A percentile compares a stretch with the other conserved stretches of the same genome.
These are phyloP conservation scores for Lepidurus packardi DNA, from an alignment of 1,140 invertebrate species.

Conservation along the genomic window DNA sequence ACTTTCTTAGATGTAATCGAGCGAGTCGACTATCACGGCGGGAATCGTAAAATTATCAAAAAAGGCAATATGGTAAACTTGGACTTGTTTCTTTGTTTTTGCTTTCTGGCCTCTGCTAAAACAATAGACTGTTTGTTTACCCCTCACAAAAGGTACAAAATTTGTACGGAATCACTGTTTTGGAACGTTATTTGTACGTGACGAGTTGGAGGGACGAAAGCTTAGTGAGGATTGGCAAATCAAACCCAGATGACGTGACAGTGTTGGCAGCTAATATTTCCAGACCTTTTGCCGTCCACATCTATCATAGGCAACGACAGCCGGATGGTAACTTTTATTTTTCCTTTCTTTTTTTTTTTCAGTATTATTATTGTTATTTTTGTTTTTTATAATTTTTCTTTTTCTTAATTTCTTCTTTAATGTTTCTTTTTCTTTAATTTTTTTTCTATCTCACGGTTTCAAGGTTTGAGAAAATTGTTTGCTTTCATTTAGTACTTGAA, in stretches of 20 bases:
- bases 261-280: slow-evolving; percentile 47
- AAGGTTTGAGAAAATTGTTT: background rate
- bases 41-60: slow-evolving; percentile 57
- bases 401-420: no score
- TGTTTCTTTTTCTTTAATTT: no score
- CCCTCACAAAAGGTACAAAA: slow-evolving; percentile 52
- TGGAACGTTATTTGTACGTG: slow-evolving; percentile 61
- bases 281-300: slow-evolving; percentile 57
- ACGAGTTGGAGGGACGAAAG: slow-evolving; percentile 59
- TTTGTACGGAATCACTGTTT: slow-evolving; percentile 62
- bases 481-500: background rate
- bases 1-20: slow-evolving; percentile 68
- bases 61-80: slow-evolving; percentile 50
- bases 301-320: slow-evolving; percentile 67
- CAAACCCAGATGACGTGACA: slow-evolving; percentile 46
- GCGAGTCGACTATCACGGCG: slow-evolving; percentile 62
- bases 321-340: slow-evolving; percentile 54
- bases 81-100: slow-evolving; percentile 33
- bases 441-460: background rate
- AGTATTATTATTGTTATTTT: no score
- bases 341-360: slow-evolving; percentile 33
- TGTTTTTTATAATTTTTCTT: no score
- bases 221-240: slow-evolving; percentile 56
- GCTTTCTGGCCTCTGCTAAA: slow-evolving; percentile 33
- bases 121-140: slow-evolving; percentile 39